These are phyloP conservation scores for Parasteatoda lunata DNA, from an alignment of 2,888 invertebrate genomes.

Conservation along the genomic window DNA sequence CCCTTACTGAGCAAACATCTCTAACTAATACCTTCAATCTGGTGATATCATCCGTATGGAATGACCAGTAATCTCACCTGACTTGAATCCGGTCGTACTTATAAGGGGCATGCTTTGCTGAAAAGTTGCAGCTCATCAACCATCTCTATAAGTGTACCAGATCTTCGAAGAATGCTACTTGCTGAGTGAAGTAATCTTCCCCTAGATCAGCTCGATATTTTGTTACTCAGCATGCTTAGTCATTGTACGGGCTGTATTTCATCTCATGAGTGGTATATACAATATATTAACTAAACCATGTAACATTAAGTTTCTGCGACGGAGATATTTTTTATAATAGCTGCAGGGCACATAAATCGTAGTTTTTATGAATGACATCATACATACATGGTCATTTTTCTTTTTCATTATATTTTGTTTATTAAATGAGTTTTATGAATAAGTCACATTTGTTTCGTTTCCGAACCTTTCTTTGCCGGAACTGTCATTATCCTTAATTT, in stretches of 20 bases:
- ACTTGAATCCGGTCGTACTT: conserved; percentile 5
- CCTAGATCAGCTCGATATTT: background rate
- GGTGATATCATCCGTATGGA: conserved; percentile 18
- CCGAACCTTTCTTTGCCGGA: background rate
- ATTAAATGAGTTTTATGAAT: background rate
- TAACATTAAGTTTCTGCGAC: background rate
- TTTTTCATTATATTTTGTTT: background rate
- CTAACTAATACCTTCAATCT: background rate
- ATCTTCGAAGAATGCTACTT: conserved; percentile 14
- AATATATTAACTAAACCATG: background rate
- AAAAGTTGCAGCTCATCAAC: conserved; percentile 10
- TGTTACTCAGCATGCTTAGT: conserved; percentile 8
- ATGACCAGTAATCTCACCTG: conserved; percentile 23
- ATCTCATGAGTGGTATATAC: background rate
- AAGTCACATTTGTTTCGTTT: background rate
- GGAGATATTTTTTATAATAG: background rate
- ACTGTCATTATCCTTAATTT: background rate
- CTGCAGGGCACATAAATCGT: background rate
- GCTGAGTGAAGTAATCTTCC: background rate
- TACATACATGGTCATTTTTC: background rate
- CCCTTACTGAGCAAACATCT: conserved; percentile 2
- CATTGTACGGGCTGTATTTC: background rate
- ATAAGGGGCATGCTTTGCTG: conserved; percentile 5
- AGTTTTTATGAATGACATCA: background rate
- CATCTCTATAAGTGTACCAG: conserved; percentile 4